A percentile compares a stretch with the other conserved stretches of the same genome.
These are phyloP conservation scores for Diorhabda carinulata DNA, from an alignment of 1,140 invertebrate species.

Conservation along the genomic window DNA sequence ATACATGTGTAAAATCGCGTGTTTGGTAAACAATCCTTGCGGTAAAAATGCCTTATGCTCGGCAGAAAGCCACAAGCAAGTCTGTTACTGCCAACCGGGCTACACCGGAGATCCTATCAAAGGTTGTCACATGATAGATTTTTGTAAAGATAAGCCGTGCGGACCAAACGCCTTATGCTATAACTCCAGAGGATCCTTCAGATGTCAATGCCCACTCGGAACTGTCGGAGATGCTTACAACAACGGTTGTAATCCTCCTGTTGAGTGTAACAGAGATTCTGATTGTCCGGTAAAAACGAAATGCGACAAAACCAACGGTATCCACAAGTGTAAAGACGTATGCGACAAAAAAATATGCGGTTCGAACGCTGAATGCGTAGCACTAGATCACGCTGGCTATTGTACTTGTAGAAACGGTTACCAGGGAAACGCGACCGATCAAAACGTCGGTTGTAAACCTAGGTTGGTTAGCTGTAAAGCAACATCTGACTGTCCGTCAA, in stretches of 20 bases:
- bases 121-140: constrained; percentile 73
- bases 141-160: constrained; percentile 73
- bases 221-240: constrained; percentile 79
- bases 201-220: constrained; percentile 71
- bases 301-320: constrained; percentile 52
- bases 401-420: constrained; percentile 77
- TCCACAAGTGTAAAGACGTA: constrained; percentile 54
- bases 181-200: constrained; percentile 76
- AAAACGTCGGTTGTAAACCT: constrained; percentile 70
- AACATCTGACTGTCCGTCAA: constrained; percentile 68
- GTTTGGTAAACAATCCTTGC: constrained; percentile 73
- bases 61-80: constrained; percentile 68
- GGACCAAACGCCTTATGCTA: constrained; percentile 77
- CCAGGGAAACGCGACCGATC: constrained; percentile 67
- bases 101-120: constrained; percentile 72
- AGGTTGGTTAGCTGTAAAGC: constrained; percentile 66
- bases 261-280: constrained; percentile 70
- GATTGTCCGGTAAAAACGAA: constrained; percentile 75
- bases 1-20: constrained; percentile 79
- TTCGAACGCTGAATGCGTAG: constrained; percentile 75
- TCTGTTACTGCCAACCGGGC: constrained; percentile 81
- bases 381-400: constrained; percentile 64
- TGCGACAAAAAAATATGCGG: constrained; percentile 74
- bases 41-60: constrained; percentile 80
- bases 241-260: constrained; percentile 70